Evolutionary conservation across 2,113 vertebrate genomes (phyloP).

Genomic region (Scomber japonicus): DNA sequence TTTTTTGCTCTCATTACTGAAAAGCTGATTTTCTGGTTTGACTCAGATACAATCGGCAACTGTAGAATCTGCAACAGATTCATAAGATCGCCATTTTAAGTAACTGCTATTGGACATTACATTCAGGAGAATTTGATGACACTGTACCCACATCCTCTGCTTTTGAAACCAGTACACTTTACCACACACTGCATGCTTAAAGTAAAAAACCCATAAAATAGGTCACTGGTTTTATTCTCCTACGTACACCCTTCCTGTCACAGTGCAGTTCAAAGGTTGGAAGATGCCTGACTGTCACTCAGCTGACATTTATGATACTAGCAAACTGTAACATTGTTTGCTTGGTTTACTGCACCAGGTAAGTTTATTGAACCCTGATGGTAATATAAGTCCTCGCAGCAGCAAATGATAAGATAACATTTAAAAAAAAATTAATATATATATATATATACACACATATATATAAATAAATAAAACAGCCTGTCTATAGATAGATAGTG

Average conservation of each 20-base stretch:
- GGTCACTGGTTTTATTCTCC: not conserved
- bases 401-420: slow-evolving; percentile 4
- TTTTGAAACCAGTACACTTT: not conserved
- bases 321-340: not conserved
- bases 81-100: not conserved
- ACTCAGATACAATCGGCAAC: not conserved
- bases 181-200: not conserved
- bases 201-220: not conserved
- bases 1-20: not conserved
- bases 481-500: not conserved
- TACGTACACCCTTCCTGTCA: not conserved
- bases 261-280: slow-evolving; percentile 11
- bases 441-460: no score
- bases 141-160: not conserved
- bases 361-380: not conserved
- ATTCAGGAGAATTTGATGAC: not conserved
- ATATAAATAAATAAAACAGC: no score
- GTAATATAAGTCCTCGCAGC: not conserved
- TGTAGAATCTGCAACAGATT: not conserved
- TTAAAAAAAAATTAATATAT: no score
- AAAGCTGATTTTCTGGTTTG: not conserved
- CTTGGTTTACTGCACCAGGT: not conserved
- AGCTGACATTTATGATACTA: not conserved
- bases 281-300: not conserved
- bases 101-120: not conserved